A percentile compares a stretch with the other conserved stretches of the same genome.
Conservation (phyloP, 2,888 invertebrate genomes). For the Tinea trinotella region DNA sequence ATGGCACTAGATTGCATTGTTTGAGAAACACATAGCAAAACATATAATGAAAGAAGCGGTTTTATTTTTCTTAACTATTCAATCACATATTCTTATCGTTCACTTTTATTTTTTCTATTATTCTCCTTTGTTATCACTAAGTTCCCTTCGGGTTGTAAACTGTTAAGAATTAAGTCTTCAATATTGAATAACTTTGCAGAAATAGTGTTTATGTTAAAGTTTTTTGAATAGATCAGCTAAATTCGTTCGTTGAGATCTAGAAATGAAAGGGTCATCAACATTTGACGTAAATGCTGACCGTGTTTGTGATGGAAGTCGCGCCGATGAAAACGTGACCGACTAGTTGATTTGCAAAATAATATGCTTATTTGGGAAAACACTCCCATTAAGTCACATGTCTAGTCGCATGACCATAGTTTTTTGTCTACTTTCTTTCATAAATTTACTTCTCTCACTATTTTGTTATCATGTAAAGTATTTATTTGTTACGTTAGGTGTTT, state of each 20-base stretch:
- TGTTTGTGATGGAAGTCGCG: background rate
- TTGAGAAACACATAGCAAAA: constrained; percentile 24
- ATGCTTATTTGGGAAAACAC: background rate
- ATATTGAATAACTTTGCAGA: background rate
- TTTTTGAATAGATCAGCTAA: background rate
- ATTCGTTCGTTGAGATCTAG: no score
- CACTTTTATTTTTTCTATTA: background rate
- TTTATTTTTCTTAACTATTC: background rate
- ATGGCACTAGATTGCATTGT: constrained; percentile 31
- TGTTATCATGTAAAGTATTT: background rate
- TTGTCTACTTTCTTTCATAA: background rate
- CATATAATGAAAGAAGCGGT: background rate
- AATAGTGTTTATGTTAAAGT: background rate
- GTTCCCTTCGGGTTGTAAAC: no score
- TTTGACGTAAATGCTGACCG: background rate
- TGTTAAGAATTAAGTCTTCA: no score
- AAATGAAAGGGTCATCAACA: background rate
- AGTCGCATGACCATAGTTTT: background rate
- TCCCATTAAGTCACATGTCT: background rate
- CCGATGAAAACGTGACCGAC: background rate
- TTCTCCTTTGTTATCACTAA: background rate
- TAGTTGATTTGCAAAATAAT: background rate
- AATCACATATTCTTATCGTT: background rate
- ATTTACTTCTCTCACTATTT: background rate
- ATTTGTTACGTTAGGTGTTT: background rate